Evolutionary conservation across 2,888 invertebrate species (phyloP).

Genomic region (Leptopilina drosophilae): DNA sequence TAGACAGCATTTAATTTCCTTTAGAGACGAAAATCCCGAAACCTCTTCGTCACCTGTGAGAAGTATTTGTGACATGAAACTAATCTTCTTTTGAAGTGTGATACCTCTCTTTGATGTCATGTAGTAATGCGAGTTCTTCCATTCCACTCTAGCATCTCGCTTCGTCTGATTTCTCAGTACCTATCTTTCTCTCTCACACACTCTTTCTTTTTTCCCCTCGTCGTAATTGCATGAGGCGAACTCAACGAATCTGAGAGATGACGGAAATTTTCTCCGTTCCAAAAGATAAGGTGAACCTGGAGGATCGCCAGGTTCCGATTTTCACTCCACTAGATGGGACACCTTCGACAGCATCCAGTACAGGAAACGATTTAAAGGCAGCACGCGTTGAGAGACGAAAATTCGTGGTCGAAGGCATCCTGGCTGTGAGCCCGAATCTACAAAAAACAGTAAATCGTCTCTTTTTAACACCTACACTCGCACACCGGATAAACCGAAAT

Average conservation of each 20-base stretch:
- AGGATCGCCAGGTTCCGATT: slow-evolving; percentile 65
- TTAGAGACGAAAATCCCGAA: slow-evolving; percentile 2
- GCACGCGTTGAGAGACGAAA: slow-evolving; percentile 62
- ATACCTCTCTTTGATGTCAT: slow-evolving; percentile 40
- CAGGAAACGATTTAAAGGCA: slow-evolving; percentile 60
- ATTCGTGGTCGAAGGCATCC: slow-evolving; percentile 62
- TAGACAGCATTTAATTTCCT: slow-evolving; percentile 21
- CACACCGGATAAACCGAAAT: slow-evolving; percentile 52
- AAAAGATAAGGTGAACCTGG: slow-evolving; percentile 64
- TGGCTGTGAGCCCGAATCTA: slow-evolving; percentile 56
- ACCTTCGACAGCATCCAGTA: slow-evolving; percentile 41
- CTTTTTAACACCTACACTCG: slow-evolving; percentile 51
- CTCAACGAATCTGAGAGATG: slow-evolving; percentile 48
- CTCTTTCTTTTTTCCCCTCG: slow-evolving; percentile 33
- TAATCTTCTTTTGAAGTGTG: slow-evolving; percentile 29
- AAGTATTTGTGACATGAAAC: slow-evolving; percentile 23
- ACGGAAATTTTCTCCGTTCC: slow-evolving; percentile 26
- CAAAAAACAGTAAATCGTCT: slow-evolving; percentile 40
- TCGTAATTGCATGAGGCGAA: slow-evolving; percentile 56
- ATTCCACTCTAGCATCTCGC: slow-evolving; percentile 46
- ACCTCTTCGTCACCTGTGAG: slow-evolving; percentile 15
- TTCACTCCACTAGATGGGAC: slow-evolving; percentile 49
- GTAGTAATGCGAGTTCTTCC: slow-evolving; percentile 52
- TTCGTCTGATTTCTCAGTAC: slow-evolving; percentile 49
- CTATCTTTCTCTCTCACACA: slow-evolving; percentile 43